Base-by-base conservation (phyloP, 2,888 invertebrate genomes). In the Gryllus longicercus region DNA sequence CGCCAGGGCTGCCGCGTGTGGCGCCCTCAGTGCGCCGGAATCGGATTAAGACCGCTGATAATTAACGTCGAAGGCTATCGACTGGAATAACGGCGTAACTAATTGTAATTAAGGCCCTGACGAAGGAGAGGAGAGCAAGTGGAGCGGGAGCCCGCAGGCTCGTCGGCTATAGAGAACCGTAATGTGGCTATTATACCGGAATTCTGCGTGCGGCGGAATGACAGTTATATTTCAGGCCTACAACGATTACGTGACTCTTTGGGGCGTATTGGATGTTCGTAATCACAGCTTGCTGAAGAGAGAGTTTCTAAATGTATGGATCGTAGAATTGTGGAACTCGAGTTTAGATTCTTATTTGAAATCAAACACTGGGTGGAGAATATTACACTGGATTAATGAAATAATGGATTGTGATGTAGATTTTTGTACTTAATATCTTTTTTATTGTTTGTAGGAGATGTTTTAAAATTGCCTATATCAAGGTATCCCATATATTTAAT, bases 1-100 rank as follows among this genome's bases (percentile, higher is more conserved):
- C 38, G 38, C 38, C 38, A 5, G 8, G 38, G 38, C 38, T 8
- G 38, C 38, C 38, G 38, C 38, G 38, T 38, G 38, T 38, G 38
- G 38, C 38, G 38, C 38, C 38, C 38, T 38, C 38, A 38, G 63
- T 63, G 4, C 63, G 16, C 16, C 63, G 63, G 38, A 63, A 63
- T 63, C 63, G 63, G 63, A 63, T 63, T 63, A 63, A 63, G 63
- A 18, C 63, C 16, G 63, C 63, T 63, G 63, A 63, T 63, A 63
- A 63, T 63, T 63, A 63, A 63, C 63, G 63, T 63, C 63, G 63
- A 63, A 63, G 63, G 63, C 63, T 63, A 63, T 63, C 63, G 63
- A n/a, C 16, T 63, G 63, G 63, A 63, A 63, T 63, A 63, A 63
- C 63, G 63, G 63, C 63, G 63, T 63, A 63, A 63, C 63, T 63